phyloP scores from a whole-genome alignment of 2,113 vertebrate species.

The Notothenia coriiceps region DNA sequence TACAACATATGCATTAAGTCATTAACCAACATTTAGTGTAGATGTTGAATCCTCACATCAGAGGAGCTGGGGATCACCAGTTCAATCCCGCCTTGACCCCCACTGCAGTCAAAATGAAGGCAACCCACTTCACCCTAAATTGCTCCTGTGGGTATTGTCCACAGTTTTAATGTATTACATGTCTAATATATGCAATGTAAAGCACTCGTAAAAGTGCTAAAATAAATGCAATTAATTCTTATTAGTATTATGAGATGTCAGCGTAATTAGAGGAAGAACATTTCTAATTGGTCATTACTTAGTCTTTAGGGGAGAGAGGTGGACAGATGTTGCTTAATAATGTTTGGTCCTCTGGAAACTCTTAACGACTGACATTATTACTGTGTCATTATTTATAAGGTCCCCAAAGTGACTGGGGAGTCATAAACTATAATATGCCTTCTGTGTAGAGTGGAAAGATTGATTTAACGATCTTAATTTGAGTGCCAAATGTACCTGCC shows the following conservation, averaged over 20 bases:
- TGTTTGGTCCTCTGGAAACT: constrained; percentile 3
- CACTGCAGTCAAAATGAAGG: no score
- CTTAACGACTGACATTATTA: constrained; percentile 25
- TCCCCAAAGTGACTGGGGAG: background rate
- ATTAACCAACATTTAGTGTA: constrained; percentile 19
- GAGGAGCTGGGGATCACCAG: no score
- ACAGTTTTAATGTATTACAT: no score
- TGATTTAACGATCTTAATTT: background rate
- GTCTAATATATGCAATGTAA: no score
- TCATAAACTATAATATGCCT: background rate
- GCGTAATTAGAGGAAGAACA: constrained; percentile 9
- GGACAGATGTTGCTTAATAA: background rate
- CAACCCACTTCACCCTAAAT: no score
- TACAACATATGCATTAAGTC: background rate
- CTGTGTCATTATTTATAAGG: constrained; percentile 9
- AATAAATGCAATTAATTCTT: no score
- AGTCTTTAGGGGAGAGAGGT: background rate
- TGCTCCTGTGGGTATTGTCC: no score
- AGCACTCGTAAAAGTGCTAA: no score
- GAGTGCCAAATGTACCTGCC: background rate
- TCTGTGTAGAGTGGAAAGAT: constrained; percentile 7
- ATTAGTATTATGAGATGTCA: no score
- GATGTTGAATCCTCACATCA: no score
- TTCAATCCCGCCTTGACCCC: no score
- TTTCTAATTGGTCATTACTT: constrained; percentile 24